A percentile compares a stretch with the other conserved stretches of the same genome.
Evolutionary conservation across 2,797 vertebrate genomes (phyloP).

Genomic region (Sebastes matsubarae): DNA sequence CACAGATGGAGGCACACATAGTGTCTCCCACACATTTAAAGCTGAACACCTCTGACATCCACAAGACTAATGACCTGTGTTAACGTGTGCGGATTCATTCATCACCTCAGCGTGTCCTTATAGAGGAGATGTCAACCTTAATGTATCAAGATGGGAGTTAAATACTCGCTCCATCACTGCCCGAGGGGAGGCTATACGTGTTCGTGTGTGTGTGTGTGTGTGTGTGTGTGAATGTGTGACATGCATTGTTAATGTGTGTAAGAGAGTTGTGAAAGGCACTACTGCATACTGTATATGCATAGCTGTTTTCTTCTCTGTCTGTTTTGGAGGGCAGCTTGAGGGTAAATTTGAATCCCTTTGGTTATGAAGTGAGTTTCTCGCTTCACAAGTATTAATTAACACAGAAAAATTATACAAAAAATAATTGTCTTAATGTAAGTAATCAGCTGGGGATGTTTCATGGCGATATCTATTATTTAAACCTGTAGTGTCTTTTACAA

Average conservation of each 20-base stretch:
- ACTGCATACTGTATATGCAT: not conserved
- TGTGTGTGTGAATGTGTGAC: not conserved
- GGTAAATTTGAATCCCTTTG: not conserved
- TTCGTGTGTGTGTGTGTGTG: not conserved
- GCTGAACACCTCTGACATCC: not conserved
- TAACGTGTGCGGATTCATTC: slow-evolving; percentile 17
- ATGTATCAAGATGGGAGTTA: slow-evolving; percentile 35
- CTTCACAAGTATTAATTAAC: not conserved
- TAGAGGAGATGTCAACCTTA: slow-evolving; percentile 27
- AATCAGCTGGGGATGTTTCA: too few relatives aligned
- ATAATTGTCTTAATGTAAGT: too few relatives aligned
- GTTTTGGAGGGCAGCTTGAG: not conserved
- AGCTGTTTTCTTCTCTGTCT: not conserved
- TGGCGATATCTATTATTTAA: too few relatives aligned
- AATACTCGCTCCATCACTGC: slow-evolving; percentile 51
- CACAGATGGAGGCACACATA: not conserved
- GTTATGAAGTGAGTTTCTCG: not conserved
- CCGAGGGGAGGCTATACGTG: not conserved
- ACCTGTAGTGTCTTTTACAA: too few relatives aligned
- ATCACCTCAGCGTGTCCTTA: slow-evolving; percentile 34
- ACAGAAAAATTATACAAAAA: not conserved
- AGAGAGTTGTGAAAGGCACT: not conserved
- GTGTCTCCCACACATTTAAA: not conserved
- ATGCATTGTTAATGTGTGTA: not conserved
- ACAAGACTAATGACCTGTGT: slow-evolving; percentile 36